These are phyloP conservation scores for Drosophila paulistorum DNA, from an alignment of 1,140 invertebrate genomes.

Conservation along the genomic window DNA sequence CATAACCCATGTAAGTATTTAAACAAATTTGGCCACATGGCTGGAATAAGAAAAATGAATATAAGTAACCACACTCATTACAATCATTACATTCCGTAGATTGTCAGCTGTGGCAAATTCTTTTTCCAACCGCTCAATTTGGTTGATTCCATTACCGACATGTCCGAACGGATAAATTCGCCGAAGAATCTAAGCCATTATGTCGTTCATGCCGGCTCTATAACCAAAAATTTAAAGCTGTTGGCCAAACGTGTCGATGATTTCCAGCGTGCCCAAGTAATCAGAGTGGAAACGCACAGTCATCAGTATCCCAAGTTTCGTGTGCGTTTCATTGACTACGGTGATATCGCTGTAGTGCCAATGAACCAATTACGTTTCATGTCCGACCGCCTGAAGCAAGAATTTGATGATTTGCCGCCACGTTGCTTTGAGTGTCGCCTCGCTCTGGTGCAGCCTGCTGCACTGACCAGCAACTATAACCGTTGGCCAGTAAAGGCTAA, in stretches of 20 bases:
- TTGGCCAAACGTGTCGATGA: constrained; percentile 75
- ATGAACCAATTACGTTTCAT: constrained; percentile 59
- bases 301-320: constrained; percentile 59
- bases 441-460: constrained; percentile 87
- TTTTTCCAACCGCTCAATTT: constrained; percentile 66
- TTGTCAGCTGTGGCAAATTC: constrained; percentile 72
- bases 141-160: constrained; percentile 44
- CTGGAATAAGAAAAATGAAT: too few species aligned
- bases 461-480: constrained; percentile 84
- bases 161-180: constrained; percentile 60
- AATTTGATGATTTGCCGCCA: constrained; percentile 81
- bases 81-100: constrained; percentile 33
- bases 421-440: constrained; percentile 90
- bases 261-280: constrained; percentile 59
- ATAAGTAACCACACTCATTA: not conserved
- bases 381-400: constrained; percentile 31
- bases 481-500: constrained; percentile 86
- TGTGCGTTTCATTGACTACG: constrained; percentile 92
- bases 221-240: constrained; percentile 74
- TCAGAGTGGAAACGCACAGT: constrained; percentile 51
- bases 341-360: constrained; percentile 84
- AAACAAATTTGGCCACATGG: too few species aligned
- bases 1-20: constrained; percentile 65
- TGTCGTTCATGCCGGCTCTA: constrained; percentile 26
- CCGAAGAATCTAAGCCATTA: constrained; percentile 27